Evolutionary conservation across 2,113 vertebrate species (phyloP).

Genomic region (Calyptomena viridis): DNA sequence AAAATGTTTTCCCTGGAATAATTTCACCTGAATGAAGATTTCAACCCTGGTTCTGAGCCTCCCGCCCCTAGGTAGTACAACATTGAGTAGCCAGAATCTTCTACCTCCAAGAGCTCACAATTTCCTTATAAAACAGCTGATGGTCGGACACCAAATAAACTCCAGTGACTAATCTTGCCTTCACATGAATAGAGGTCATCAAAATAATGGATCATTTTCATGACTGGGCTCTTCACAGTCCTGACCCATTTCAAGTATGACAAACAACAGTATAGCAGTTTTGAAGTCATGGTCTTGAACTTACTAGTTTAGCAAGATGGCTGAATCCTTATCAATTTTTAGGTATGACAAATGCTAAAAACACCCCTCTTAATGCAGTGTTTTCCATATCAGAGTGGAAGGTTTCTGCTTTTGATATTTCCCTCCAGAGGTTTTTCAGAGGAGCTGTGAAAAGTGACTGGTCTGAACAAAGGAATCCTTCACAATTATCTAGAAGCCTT

Average conservation of each 20-base stretch:
- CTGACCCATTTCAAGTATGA: background rate
- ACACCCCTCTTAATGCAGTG: background rate
- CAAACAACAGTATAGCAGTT: background rate
- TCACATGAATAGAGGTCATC: background rate
- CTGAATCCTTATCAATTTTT: background rate
- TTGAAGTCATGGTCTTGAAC: background rate
- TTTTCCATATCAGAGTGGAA: background rate
- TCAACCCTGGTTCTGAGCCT: background rate
- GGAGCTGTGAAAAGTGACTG: conserved; percentile 15
- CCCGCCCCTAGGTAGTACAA: background rate
- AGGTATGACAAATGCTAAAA: conserved; percentile 7
- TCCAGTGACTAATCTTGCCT: background rate
- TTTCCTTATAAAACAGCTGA: background rate
- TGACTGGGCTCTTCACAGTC: background rate
- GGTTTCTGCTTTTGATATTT: background rate
- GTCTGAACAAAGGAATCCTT: conserved; percentile 45
- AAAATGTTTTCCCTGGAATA: background rate
- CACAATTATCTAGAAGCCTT: conserved; percentile 25
- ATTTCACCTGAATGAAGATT: background rate
- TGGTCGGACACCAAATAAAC: background rate
- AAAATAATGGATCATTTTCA: background rate
- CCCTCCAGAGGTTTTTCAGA: background rate
- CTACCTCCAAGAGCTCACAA: background rate
- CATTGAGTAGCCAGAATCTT: background rate
- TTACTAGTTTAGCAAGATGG: background rate